A percentile compares a stretch with the other conserved stretches of the same genome.
Evolutionary conservation across 2,888 invertebrate species (phyloP).

Genomic region (Cryptosula pallasiana): DNA sequence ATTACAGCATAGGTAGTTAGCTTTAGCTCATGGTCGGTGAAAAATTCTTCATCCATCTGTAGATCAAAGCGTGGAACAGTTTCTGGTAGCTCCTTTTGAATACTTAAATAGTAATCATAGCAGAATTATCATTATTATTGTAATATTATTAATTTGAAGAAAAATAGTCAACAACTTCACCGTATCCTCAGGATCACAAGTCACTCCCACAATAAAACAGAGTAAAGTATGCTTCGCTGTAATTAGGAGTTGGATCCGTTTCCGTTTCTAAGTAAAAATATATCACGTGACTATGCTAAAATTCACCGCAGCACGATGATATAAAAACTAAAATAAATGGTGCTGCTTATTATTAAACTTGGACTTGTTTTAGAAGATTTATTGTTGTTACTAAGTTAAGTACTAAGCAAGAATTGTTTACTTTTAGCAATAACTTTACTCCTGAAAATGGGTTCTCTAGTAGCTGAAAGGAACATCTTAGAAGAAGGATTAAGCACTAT

Average conservation of each 20-base stretch:
- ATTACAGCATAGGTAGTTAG: background rate
- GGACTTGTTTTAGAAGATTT: no score
- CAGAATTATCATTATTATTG: no score
- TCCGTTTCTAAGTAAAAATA: background rate
- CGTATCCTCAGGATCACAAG: no score
- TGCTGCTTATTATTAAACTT: no score
- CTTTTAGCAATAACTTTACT: no score
- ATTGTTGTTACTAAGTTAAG: no score
- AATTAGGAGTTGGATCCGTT: background rate
- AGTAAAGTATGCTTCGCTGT: background rate
- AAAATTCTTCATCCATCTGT: background rate
- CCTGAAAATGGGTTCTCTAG: constrained; percentile 19
- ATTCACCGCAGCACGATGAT: background rate
- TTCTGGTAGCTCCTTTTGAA: no score
- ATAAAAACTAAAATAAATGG: background rate
- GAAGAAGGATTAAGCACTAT: constrained; percentile 18
- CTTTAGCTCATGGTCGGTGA: background rate
- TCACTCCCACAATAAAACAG: background rate
- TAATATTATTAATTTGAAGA: no score
- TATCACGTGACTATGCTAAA: background rate
- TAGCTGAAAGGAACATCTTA: constrained; percentile 2
- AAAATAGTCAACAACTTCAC: no score
- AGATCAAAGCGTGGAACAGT: no score
- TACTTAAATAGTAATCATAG: no score
- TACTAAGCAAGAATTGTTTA: no score